Evolutionary conservation across 1,140 invertebrate genomes (phyloP).

Genomic region (Drosophila oshimai): DNA sequence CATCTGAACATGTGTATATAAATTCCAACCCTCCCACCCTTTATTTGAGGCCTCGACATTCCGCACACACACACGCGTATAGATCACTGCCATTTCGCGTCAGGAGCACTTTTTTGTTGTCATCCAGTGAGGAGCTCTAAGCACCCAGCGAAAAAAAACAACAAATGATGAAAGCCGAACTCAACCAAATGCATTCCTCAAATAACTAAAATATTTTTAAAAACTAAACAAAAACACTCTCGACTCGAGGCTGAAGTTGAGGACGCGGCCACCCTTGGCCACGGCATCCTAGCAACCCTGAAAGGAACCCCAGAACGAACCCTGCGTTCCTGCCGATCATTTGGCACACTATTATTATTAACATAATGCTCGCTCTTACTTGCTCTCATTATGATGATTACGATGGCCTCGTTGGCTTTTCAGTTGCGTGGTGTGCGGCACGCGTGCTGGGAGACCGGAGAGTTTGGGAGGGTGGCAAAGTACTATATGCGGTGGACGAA

Average conservation of each 20-base stretch:
- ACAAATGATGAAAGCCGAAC: conserved; percentile 57
- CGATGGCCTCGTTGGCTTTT: conserved; percentile 15
- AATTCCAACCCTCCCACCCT: conserved; percentile 4
- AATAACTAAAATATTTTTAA: conserved; percentile 66
- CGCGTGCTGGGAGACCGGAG: conserved; percentile 20
- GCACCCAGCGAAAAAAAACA: conserved; percentile 17
- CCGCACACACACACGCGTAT: conserved; percentile 26
- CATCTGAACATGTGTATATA: not conserved
- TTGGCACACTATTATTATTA: conserved; percentile 77
- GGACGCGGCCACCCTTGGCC: conserved; percentile 23
- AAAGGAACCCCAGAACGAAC: not conserved
- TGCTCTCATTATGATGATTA: conserved; percentile 58
- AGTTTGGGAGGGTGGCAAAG: conserved; percentile 5
- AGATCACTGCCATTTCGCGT: conserved; percentile 51
- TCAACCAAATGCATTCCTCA: conserved; percentile 52
- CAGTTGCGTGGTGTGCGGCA: conserved; percentile 22
- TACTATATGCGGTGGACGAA: not conserved
- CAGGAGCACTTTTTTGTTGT: conserved; percentile 12
- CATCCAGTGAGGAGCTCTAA: conserved; percentile 24
- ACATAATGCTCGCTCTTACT: conserved; percentile 56
- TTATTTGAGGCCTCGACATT: conserved; percentile 41
- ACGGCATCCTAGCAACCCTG: conserved; percentile 43
- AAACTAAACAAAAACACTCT: conserved; percentile 51
- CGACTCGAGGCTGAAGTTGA: conserved; percentile 12
- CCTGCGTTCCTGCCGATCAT: conserved; percentile 20